Evolutionary conservation across 2,888 invertebrate genomes (phyloP).

Genomic region (Galeopsomyia nigrocyanea): DNA sequence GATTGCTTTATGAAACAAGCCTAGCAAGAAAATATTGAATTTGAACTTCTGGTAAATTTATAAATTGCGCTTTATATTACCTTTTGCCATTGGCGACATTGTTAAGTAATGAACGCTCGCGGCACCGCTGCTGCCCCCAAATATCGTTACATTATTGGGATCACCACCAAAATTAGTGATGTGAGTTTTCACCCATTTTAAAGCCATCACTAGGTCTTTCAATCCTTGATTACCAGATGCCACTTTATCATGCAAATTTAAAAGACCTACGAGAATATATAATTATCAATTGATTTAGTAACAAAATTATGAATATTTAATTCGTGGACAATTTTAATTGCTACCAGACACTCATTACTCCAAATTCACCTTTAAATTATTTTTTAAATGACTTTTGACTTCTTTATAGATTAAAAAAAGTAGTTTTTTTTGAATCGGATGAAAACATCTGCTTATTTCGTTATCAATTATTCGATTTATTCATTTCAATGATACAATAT

Average conservation of each 20-base stretch:
- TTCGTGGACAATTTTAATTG: too few species aligned
- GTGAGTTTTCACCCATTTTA: slow-evolving; percentile 54
- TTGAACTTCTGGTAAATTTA: not conserved
- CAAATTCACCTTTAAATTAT: too few species aligned
- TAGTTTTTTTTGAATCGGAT: too few species aligned
- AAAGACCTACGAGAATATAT: slow-evolving; percentile 49
- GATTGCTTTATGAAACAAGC: slow-evolving; percentile 62
- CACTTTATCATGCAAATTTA: slow-evolving; percentile 49
- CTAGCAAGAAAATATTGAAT: slow-evolving; percentile 48
- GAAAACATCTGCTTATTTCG: too few species aligned
- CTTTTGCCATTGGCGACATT: slow-evolving; percentile 49
- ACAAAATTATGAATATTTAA: too few species aligned
- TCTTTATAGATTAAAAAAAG: too few species aligned
- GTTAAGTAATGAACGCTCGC: slow-evolving; percentile 51
- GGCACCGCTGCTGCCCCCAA: slow-evolving; percentile 55
- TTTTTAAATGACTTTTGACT: too few species aligned
- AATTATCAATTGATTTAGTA: too few species aligned
- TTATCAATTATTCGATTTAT: too few species aligned
- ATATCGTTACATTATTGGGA: slow-evolving; percentile 54
- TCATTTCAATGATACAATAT: too few species aligned
- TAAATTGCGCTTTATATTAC: slow-evolving; percentile 35
- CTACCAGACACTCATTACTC: too few species aligned
- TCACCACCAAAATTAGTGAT: slow-evolving; percentile 54
- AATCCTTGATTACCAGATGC: slow-evolving; percentile 55
- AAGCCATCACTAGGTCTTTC: slow-evolving; percentile 55